Percentiles rank a stretch among this genome's conserved stretches.
Evolutionary conservation across 2,888 invertebrate species (phyloP).

Genomic region (Spisula solida): DNA sequence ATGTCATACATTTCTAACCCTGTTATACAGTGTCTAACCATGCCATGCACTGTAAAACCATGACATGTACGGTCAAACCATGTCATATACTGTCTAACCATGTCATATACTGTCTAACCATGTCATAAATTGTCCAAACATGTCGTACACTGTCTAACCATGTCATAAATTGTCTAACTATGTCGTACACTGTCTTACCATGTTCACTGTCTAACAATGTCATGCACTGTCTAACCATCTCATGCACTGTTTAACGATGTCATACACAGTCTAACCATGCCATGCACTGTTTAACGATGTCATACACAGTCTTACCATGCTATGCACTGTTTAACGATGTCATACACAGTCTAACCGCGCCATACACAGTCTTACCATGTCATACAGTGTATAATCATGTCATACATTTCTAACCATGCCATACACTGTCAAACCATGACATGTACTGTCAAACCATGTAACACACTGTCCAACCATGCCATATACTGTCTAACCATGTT

Average conservation of each 20-base stretch:
- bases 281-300: neutral
- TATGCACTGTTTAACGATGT: neutral
- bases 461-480: neutral
- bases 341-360: neutral
- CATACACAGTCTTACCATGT: neutral
- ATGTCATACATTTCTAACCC: neutral
- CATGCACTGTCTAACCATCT: neutral
- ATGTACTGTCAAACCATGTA: neutral
- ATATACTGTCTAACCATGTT: neutral
- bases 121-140: neutral
- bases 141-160: neutral
- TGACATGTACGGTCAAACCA: neutral
- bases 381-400: neutral
- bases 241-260: neutral
- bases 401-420: neutral
- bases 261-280: neutral
- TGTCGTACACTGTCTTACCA: no score
- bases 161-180: neutral
- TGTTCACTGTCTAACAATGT: neutral
- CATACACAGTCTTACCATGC: neutral
- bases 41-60: neutral
- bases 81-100: neutral
- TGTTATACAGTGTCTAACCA: neutral
- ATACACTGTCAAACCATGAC: neutral
- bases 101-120: neutral